Conservation (phyloP, 2,113 vertebrate species). For the Phalacrocorax brasilianus region DNA sequence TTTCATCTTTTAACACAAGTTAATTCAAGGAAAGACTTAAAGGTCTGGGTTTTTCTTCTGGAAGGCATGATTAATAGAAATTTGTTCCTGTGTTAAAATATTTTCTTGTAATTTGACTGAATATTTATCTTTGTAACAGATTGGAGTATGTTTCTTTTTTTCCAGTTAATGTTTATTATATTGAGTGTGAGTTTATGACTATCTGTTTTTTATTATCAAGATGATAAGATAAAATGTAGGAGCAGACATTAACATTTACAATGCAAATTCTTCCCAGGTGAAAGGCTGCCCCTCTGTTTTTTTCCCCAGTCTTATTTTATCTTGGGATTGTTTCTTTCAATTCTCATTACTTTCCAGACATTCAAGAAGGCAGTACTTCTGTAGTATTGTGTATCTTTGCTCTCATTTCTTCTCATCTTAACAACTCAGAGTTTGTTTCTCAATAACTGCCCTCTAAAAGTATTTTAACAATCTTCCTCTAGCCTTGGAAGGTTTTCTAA, state of each 20-base stretch:
- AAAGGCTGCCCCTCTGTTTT: neutral
- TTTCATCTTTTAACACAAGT: neutral
- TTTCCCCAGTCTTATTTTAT: neutral
- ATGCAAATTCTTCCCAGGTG: neutral
- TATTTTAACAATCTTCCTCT: neutral
- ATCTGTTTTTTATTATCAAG: neutral
- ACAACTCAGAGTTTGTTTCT: neutral
- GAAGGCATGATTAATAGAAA: neutral
- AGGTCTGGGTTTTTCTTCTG: neutral
- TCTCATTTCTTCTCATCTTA: neutral
- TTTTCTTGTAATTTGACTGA: neutral
- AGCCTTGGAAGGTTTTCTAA: neutral
- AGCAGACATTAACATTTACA: neutral
- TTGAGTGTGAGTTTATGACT: neutral
- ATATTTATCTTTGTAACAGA: neutral
- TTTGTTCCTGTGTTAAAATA: neutral
- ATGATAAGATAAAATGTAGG: neutral
- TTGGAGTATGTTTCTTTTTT: neutral
- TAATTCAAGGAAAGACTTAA: neutral
- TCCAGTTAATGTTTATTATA: neutral
- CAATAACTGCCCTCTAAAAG: neutral
- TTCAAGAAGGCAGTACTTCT: neutral
- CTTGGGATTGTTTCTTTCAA: neutral
- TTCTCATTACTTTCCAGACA: neutral
- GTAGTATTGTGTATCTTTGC: neutral